phyloP scores from a whole-genome alignment of 2,797 vertebrate species.

The Epinephelus malabaricus region DNA sequence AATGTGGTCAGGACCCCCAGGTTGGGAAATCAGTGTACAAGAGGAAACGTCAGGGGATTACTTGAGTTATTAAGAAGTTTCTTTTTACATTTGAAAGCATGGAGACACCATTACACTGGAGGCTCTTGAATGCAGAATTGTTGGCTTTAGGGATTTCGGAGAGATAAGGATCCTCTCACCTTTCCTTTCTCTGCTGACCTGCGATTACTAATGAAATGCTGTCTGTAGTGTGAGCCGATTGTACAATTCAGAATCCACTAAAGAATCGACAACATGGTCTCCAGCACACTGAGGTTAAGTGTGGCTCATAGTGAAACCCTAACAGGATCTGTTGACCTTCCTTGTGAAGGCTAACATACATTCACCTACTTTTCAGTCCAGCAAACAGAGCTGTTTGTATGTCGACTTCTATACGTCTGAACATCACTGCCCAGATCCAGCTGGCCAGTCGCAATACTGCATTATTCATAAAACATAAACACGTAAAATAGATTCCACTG shows the following conservation, averaged over 20 bases:
- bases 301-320: slow-evolving; percentile 40
- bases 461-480: slow-evolving; percentile 89
- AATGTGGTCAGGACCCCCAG: too few relatives aligned
- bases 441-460: slow-evolving; percentile 84
- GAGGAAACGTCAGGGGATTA: background rate
- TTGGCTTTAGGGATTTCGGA: background rate
- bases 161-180: background rate
- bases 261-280: slow-evolving; percentile 1
- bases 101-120: background rate
- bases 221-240: background rate
- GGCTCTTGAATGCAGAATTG: background rate
- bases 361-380: slow-evolving; percentile 63
- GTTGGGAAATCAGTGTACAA: too few relatives aligned
- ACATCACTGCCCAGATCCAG: slow-evolving; percentile 79
- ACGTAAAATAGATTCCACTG: slow-evolving; percentile 83
- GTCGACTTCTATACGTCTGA: slow-evolving; percentile 74
- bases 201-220: slow-evolving; percentile 1
- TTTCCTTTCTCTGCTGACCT: background rate
- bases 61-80: background rate
- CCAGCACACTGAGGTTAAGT: slow-evolving; percentile 49
- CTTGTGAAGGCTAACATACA: slow-evolving; percentile 51
- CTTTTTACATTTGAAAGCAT: background rate
- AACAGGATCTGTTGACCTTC: slow-evolving; percentile 73
- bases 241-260: background rate
- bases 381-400: slow-evolving; percentile 81